A percentile compares a stretch with the other conserved stretches of the same genome.
phyloP scores from a whole-genome alignment of 1,140 invertebrate species.

The Aphelenchoides fujianensis region DNA sequence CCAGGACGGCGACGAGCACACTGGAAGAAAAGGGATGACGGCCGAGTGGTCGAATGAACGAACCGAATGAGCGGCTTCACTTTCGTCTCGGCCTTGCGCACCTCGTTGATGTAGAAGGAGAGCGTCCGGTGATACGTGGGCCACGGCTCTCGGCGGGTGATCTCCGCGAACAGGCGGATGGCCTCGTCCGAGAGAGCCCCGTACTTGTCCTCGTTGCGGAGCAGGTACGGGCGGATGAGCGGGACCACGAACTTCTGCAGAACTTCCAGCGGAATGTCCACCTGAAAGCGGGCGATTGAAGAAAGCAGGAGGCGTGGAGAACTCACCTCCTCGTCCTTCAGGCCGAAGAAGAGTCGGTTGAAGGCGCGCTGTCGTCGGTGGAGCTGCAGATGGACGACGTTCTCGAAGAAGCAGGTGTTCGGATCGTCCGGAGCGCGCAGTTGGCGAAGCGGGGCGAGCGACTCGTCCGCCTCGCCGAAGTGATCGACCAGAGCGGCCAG shows the following conservation, averaged over 20 bases:
- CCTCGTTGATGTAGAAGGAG: conserved; percentile 64
- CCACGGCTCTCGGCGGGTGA: conserved; percentile 44
- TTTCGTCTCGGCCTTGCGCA: conserved; percentile 73
- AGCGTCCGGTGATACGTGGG: conserved; percentile 55
- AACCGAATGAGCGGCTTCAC: conserved; percentile 65
- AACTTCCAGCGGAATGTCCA: conserved; percentile 40
- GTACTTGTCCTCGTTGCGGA: conserved; percentile 74
- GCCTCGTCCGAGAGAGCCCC: conserved; percentile 80
- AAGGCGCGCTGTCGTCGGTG: conserved; percentile 56
- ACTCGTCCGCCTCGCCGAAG: not conserved
- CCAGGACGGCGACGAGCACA: conserved; percentile 77
- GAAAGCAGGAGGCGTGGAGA: too few species aligned
- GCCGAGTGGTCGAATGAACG: not conserved
- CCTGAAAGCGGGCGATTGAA: too few species aligned
- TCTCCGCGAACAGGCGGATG: conserved; percentile 53
- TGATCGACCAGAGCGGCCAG: conserved; percentile 12
- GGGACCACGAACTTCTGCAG: conserved; percentile 80
- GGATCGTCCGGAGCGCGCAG: conserved; percentile 73
- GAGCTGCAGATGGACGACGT: conserved; percentile 74
- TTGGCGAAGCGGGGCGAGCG: conserved; percentile 56
- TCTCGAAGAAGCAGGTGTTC: conserved; percentile 90
- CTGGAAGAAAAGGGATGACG: conserved; percentile 63
- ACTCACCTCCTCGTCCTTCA: conserved; percentile 34
- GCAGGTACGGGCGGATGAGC: conserved; percentile 75
- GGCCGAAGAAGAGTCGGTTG: conserved; percentile 22